These are phyloP conservation scores for Eupeodes corollae DNA, from an alignment of 1,140 invertebrate genomes.

Conservation along the genomic window DNA sequence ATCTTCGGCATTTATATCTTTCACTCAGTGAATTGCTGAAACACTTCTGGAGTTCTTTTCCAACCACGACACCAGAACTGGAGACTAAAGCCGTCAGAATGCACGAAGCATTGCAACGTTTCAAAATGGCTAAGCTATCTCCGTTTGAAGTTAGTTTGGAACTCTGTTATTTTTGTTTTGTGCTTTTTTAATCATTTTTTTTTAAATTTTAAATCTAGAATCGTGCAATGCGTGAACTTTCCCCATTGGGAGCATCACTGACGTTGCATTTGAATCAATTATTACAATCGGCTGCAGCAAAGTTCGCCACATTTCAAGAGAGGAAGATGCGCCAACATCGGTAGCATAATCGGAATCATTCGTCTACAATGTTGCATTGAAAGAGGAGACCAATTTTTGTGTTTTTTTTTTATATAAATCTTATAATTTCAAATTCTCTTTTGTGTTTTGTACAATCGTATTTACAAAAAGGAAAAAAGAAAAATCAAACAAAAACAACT, in stretches of 20 bases:
- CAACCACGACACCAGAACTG: conserved; percentile 63
- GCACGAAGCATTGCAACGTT: conserved; percentile 77
- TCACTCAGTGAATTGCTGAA: conserved; percentile 76
- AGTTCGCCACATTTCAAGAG: conserved; percentile 76
- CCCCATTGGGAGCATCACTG: conserved; percentile 64
- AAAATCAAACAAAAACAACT: no score
- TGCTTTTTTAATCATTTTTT: neutral
- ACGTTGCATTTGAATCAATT: conserved; percentile 80
- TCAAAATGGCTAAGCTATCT: conserved; percentile 73
- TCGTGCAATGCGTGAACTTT: conserved; percentile 63
- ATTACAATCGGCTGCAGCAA: conserved; percentile 67
- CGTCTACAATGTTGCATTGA: no score
- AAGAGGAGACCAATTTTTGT: no score
- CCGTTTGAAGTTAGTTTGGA: conserved; percentile 59
- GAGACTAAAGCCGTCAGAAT: conserved; percentile 75
- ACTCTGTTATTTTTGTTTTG: neutral
- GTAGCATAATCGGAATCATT: conserved; percentile 14
- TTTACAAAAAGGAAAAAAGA: no score
- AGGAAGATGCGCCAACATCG: conserved; percentile 43
- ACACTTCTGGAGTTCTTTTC: conserved; percentile 92
- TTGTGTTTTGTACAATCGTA: no score
- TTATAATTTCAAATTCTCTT: no score
- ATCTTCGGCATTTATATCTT: conserved; percentile 71
- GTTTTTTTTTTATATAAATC: no score
- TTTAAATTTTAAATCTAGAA: conserved; percentile 41